Base-by-base conservation (phyloP, 1,140 invertebrate species). In the Drepana arcuata region DNA sequence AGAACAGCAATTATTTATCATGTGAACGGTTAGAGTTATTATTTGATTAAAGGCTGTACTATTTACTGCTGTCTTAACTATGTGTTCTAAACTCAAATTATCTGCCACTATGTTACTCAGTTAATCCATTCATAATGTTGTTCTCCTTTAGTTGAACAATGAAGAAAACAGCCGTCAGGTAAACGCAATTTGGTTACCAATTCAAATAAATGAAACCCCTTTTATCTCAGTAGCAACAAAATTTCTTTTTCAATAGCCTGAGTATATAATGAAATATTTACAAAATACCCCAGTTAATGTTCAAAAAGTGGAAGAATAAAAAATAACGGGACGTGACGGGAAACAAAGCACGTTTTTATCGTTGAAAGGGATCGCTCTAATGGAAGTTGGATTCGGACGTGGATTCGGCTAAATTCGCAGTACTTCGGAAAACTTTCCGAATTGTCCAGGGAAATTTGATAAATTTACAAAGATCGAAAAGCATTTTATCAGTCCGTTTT, bases 301-400 rank as follows among this genome's bases (percentile, higher is more conserved):
- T 51, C 29, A 48, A 59, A 56, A 51, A 46, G 48, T 40, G 47
- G 52, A 28, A 26, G 41, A 45, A 53, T 53, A 59, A 63, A 63
- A 63, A 59, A 63, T 56, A 59, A 59, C 44, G 47, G 41, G 25
- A 59, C 55, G 55, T 63, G 60, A 61, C 48, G 54, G 26, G 48
- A 61, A 69, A 68, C 64, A 63, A 70, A 70, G 56, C 66, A 64
- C 56, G 53, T 62, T 70, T 67, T 66, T 72, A 73, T 69, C 60
- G 54, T 41, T 49, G 52, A 43, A 45, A 61, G 47, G 58, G 63
- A 61, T 65, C 63, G 35, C 41, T 40, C 40, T 67, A 64, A 72
- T 62, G 59, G 53, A 54, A 28, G 52, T 52, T 51, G 50, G 35
- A 47, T 48, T 56, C 39, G 52, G 47, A n/a, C n/a, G 46, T 41